Conservation (phyloP, 2,888 invertebrate species). For the Lithophane socia region DNA sequence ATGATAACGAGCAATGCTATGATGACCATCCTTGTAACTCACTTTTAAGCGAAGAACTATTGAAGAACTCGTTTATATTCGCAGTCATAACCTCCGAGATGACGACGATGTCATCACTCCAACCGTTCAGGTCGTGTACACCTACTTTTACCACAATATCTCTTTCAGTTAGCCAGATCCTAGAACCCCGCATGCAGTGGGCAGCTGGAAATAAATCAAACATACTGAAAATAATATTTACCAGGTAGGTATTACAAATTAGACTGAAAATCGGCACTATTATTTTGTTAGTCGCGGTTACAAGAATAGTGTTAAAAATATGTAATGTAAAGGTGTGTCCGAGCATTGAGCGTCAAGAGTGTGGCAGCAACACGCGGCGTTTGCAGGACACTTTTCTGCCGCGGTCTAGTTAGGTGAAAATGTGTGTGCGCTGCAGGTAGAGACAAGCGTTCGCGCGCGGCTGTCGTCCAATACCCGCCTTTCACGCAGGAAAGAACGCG, state of each 20-base stretch:
- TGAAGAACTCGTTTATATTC: conserved; percentile 80
- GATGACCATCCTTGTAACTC: conserved; percentile 59
- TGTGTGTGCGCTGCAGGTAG: too few species aligned
- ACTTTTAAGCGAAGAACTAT: conserved; percentile 80
- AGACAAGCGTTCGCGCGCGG: too few species aligned
- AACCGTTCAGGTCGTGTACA: conserved; percentile 84
- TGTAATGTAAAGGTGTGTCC: too few species aligned
- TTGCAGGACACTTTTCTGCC: too few species aligned
- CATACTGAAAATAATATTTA: not conserved
- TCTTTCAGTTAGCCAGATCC: conserved; percentile 71
- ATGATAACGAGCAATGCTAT: not conserved
- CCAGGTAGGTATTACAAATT: too few species aligned
- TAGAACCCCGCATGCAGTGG: conserved; percentile 85
- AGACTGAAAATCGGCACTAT: not conserved
- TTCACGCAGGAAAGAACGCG: too few species aligned
- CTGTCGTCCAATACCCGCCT: too few species aligned
- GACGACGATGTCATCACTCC: conserved; percentile 85
- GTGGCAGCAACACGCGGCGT: too few species aligned
- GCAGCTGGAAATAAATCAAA: conserved; percentile 81
- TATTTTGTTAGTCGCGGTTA: too few species aligned
- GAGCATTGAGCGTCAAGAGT: too few species aligned
- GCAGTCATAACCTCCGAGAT: conserved; percentile 82
- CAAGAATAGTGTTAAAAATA: not conserved
- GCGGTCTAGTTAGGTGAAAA: too few species aligned
- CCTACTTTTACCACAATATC: conserved; percentile 86